Conservation (phyloP, 2,797 vertebrate species). For the Falco concolor region DNA sequence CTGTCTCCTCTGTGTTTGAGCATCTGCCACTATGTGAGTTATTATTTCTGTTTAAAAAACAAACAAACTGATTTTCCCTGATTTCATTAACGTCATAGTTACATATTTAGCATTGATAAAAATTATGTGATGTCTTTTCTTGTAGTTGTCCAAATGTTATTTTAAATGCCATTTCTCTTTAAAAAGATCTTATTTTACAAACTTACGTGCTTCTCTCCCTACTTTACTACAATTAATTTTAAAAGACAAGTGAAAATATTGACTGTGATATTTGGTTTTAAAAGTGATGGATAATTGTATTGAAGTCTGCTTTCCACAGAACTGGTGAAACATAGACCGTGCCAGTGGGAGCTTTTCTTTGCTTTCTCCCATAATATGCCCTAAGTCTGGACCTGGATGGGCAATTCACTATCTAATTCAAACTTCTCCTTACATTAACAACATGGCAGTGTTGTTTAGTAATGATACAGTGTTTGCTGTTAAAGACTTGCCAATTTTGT, state of each 20-base stretch:
- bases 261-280: background rate
- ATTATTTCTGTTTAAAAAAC: background rate
- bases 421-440: slow-evolving; percentile 29
- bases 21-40: background rate
- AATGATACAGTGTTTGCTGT: slow-evolving; percentile 26
- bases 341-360: background rate
- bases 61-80: background rate
- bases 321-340: background rate
- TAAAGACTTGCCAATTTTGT: slow-evolving; percentile 44
- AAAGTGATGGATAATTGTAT: background rate
- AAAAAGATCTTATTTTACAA: background rate
- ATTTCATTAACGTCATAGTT: background rate
- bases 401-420: slow-evolving; percentile 12
- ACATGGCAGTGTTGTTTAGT: slow-evolving; percentile 38
- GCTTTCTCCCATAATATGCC: background rate
- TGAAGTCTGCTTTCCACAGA: background rate
- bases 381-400: background rate
- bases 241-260: background rate
- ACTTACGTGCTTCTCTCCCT: background rate
- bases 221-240: background rate
- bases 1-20: background rate
- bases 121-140: background rate
- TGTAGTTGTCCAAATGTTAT: background rate
- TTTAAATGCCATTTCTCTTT: background rate
- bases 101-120: background rate